A percentile compares a stretch with the other conserved stretches of the same genome.
Conservation (phyloP, 1,140 invertebrate species). For the Capitella teleta region DNA sequence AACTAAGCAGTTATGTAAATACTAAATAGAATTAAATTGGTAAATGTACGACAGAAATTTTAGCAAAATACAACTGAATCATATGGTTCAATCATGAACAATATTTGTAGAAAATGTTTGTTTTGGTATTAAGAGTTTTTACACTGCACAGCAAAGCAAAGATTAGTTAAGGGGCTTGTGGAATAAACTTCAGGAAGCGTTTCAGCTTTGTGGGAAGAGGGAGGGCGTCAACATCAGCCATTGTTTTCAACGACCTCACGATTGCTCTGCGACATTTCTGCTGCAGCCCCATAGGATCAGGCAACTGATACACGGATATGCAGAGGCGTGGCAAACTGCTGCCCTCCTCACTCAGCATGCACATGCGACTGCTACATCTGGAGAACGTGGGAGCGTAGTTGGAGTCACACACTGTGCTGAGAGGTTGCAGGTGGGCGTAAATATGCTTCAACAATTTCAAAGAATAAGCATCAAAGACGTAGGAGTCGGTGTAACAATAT, state of each 20-base stretch:
- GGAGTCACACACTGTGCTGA: slow-evolving; percentile 14
- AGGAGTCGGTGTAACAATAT: slow-evolving; percentile 16
- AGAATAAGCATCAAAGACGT: slow-evolving; percentile 16
- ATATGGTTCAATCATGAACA: too few relatives aligned
- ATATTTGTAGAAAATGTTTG: too few relatives aligned
- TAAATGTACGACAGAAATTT: too few relatives aligned
- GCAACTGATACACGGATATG: slow-evolving; percentile 16
- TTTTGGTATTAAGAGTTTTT: too few relatives aligned
- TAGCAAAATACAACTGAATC: too few relatives aligned
- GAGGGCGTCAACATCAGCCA: slow-evolving; percentile 6
- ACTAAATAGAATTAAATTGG: too few relatives aligned
- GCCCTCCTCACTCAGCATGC: slow-evolving; percentile 11
- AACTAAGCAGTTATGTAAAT: too few relatives aligned
- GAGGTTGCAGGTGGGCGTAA: slow-evolving; percentile 11
- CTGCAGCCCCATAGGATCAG: slow-evolving; percentile 12
- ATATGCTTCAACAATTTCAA: slow-evolving; percentile 15
- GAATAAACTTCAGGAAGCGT: slow-evolving; percentile 13
- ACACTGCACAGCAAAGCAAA: too few relatives aligned
- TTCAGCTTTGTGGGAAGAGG: slow-evolving; percentile 14
- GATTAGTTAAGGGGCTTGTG: too few relatives aligned
- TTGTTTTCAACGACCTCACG: slow-evolving; percentile 4
- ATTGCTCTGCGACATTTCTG: slow-evolving; percentile 17
- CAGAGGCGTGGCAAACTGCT: slow-evolving; percentile 4
- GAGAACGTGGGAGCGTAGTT: slow-evolving; percentile 18
- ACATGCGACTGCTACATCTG: slow-evolving; percentile 17